Conservation (phyloP, 1,140 invertebrate species). For the Teleopsis dalmanni region DNA sequence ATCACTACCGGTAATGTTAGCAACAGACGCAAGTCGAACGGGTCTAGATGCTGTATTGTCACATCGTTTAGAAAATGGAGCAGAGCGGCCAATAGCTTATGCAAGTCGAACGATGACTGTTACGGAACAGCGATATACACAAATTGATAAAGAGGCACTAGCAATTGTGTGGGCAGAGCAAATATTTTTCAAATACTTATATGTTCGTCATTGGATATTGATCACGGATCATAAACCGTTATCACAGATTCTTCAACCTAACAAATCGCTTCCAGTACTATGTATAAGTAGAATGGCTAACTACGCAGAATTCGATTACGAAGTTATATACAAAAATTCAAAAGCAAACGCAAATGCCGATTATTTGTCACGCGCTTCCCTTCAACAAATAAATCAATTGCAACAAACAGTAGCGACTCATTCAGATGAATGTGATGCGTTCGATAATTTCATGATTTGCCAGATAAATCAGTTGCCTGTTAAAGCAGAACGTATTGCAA, state of each 20-base stretch:
- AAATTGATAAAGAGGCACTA: constrained; percentile 47
- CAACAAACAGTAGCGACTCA: background rate
- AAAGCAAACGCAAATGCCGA: constrained; percentile 22
- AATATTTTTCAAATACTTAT: constrained; percentile 44
- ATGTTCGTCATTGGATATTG: constrained; percentile 43
- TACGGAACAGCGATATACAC: constrained; percentile 44
- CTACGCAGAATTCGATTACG: constrained; percentile 19
- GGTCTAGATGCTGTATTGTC: constrained; percentile 2
- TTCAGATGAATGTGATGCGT: constrained; percentile 2
- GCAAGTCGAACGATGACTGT: constrained; percentile 23
- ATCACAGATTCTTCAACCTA: constrained; percentile 26
- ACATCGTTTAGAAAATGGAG: background rate
- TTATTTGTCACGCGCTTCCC: constrained; percentile 16
- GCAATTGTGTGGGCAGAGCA: constrained; percentile 39
- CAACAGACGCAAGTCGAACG: background rate
- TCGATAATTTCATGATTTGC: constrained; percentile 4
- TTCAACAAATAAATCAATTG: background rate
- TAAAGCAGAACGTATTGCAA: background rate
- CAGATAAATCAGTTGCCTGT: background rate
- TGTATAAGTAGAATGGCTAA: constrained; percentile 31
- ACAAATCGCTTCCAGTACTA: constrained; percentile 30
- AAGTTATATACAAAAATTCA: constrained; percentile 18
- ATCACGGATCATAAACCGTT: constrained; percentile 48
- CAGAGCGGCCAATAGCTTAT: constrained; percentile 3
- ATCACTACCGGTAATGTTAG: constrained; percentile 2